Percentiles rank a stretch among this genome's conserved stretches.
Conservation (phyloP, 2,888 invertebrate genomes). For the Quadriops clusia region DNA sequence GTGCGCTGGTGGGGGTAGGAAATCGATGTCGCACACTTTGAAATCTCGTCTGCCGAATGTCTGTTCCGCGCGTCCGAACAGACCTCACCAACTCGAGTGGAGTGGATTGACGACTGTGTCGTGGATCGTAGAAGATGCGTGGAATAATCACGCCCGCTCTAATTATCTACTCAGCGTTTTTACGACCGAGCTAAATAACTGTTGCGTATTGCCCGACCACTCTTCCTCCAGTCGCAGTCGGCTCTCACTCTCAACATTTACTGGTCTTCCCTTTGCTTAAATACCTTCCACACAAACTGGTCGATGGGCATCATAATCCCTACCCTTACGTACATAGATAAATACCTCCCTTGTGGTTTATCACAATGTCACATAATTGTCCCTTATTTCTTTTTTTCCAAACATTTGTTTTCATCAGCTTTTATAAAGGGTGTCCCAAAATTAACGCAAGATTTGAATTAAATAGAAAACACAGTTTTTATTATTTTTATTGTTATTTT, state of each 20-base stretch:
- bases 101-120: slow-evolving; percentile 5
- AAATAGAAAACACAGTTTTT: too few species aligned
- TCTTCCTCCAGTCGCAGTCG: too few species aligned
- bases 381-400: too few species aligned
- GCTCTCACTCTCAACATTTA: too few species aligned
- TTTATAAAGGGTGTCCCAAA: too few species aligned
- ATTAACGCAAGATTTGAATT: too few species aligned
- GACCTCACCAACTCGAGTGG: slow-evolving; percentile 25
- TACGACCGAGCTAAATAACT: slow-evolving; percentile 10
- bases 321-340: too few species aligned
- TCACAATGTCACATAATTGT: too few species aligned
- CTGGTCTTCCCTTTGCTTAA: too few species aligned
- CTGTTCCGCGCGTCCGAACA: slow-evolving; percentile 31
- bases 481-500: too few species aligned
- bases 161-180: slow-evolving; percentile 30
- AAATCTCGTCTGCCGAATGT: slow-evolving; percentile 35
- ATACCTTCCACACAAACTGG: background rate
- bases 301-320: background rate
- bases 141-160: slow-evolving; percentile 32
- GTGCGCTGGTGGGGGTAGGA: slow-evolving; percentile 35
- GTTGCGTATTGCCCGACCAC: slow-evolving; percentile 11
- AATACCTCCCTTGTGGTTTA: too few species aligned
- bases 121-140: slow-evolving; percentile 11
- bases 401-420: too few species aligned
- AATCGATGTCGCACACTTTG: slow-evolving; percentile 36